Conservation (phyloP, 2,888 invertebrate genomes). For the Plagodis dolabraria region DNA sequence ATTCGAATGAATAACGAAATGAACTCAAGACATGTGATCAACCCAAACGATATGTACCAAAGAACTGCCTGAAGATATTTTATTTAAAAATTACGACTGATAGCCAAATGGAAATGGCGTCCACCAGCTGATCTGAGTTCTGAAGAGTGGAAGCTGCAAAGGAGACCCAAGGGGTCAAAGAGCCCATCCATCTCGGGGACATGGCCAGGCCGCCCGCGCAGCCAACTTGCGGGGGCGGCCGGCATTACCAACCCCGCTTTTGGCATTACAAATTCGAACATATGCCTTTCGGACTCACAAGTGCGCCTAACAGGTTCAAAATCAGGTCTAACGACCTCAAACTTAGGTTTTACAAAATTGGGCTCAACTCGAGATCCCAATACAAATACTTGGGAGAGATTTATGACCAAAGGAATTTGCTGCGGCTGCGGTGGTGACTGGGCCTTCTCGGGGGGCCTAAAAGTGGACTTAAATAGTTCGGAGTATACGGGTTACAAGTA, state of each 20-base stretch:
- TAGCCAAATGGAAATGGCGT: slow-evolving; percentile 81
- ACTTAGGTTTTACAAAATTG: slow-evolving; percentile 1
- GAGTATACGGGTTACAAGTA: slow-evolving; percentile 82
- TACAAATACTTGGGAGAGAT: slow-evolving; percentile 53
- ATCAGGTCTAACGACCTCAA: not conserved
- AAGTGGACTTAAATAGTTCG: slow-evolving; percentile 75
- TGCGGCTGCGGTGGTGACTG: slow-evolving; percentile 79
- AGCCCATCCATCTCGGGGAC: slow-evolving; percentile 61
- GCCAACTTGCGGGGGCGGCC: slow-evolving; percentile 60
- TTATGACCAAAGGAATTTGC: slow-evolving; percentile 72
- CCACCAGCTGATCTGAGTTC: slow-evolving; percentile 73
- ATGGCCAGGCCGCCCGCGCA: slow-evolving; percentile 81
- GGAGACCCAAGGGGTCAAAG: slow-evolving; percentile 57
- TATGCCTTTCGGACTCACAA: slow-evolving; percentile 4
- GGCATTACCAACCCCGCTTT: slow-evolving; percentile 27
- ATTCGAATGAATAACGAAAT: slow-evolving; percentile 35
- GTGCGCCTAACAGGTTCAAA: not conserved
- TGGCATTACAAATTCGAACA: slow-evolving; percentile 5
- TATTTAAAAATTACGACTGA: slow-evolving; percentile 73
- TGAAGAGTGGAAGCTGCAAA: slow-evolving; percentile 81
- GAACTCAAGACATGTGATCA: slow-evolving; percentile 18
- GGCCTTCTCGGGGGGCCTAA: slow-evolving; percentile 71
- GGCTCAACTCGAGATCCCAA: not conserved
- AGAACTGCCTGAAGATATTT: slow-evolving; percentile 54
- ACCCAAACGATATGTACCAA: slow-evolving; percentile 42